Conservation (phyloP, 2,113 vertebrate species). For the Dascyllus trimaculatus region DNA sequence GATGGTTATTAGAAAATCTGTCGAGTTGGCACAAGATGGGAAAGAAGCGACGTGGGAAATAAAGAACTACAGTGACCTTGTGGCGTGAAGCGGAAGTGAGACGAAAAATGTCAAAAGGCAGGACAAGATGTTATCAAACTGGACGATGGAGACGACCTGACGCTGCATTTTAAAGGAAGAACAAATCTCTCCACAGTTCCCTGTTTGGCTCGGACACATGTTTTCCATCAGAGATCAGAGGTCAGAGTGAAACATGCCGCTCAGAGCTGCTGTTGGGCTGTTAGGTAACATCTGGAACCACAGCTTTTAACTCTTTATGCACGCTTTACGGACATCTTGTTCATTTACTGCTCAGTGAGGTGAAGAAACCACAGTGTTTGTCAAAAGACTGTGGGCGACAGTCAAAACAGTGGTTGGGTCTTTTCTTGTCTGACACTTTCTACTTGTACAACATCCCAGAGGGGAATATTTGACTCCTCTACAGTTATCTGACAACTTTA, state of each 20-base stretch:
- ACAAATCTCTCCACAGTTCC: not conserved
- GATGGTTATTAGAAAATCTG: slow-evolving; percentile 16
- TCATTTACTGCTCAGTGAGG: not conserved
- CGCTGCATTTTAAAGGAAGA: not conserved
- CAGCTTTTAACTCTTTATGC: too few species aligned
- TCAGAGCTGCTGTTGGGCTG: slow-evolving; percentile 17
- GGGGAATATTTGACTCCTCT: too few species aligned
- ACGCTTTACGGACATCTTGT: not conserved
- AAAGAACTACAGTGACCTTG: fast-evolving
- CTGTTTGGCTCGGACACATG: not conserved
- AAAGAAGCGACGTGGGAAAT: too few species aligned
- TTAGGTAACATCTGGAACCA: too few species aligned
- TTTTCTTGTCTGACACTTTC: too few species aligned
- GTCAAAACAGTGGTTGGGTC: too few species aligned
- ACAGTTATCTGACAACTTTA: too few species aligned
- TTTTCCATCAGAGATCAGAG: slow-evolving; percentile 8
- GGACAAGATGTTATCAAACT: not conserved
- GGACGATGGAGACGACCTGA: not conserved
- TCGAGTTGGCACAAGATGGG: not conserved
- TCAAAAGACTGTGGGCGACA: too few species aligned
- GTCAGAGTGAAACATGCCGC: not conserved
- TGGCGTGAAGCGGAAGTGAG: not conserved
- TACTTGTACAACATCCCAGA: too few species aligned
- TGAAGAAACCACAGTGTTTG: too few species aligned
- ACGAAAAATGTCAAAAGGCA: not conserved